phyloP scores from a whole-genome alignment of 2,797 vertebrate species.

The Xenentodon cancila region DNA sequence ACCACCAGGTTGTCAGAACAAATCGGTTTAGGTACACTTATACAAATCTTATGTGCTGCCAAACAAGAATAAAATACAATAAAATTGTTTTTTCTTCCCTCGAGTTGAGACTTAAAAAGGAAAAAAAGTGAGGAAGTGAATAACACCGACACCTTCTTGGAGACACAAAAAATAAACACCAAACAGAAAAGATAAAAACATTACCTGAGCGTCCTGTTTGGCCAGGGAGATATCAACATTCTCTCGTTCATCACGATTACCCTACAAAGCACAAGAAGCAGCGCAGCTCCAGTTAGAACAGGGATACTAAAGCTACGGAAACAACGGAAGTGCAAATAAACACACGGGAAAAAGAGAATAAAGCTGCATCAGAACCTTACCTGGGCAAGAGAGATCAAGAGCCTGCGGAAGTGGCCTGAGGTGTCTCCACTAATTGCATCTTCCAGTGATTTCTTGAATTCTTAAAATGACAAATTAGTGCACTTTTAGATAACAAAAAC shows the following conservation, averaged over 20 bases:
- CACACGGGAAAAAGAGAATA: background rate
- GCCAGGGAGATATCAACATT: slow-evolving; percentile 89
- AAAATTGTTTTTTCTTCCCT: too few relatives aligned
- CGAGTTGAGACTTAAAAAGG: too few relatives aligned
- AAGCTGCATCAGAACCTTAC: slow-evolving; percentile 65
- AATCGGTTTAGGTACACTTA: background rate
- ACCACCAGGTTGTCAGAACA: background rate
- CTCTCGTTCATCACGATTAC: slow-evolving; percentile 92
- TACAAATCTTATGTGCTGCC: background rate
- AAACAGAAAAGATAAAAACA: background rate
- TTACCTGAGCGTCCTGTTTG: slow-evolving; percentile 96
- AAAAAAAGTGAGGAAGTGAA: too few relatives aligned
- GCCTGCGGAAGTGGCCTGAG: slow-evolving; percentile 94
- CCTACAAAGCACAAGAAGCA: slow-evolving; percentile 74
- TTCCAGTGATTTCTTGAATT: slow-evolving; percentile 92
- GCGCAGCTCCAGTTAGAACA: background rate
- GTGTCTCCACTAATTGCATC: slow-evolving; percentile 93
- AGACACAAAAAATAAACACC: background rate
- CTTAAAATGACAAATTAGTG: slow-evolving; percentile 71
- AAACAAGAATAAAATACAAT: too few relatives aligned
- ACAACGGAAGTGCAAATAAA: slow-evolving; percentile 4
- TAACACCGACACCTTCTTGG: background rate
- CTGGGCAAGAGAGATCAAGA: slow-evolving; percentile 94
- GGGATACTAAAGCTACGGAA: too few relatives aligned
- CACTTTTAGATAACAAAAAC: background rate